These are phyloP conservation scores for Drosophila parthenogenetica DNA, from an alignment of 2,888 invertebrate genomes.

Conservation along the genomic window DNA sequence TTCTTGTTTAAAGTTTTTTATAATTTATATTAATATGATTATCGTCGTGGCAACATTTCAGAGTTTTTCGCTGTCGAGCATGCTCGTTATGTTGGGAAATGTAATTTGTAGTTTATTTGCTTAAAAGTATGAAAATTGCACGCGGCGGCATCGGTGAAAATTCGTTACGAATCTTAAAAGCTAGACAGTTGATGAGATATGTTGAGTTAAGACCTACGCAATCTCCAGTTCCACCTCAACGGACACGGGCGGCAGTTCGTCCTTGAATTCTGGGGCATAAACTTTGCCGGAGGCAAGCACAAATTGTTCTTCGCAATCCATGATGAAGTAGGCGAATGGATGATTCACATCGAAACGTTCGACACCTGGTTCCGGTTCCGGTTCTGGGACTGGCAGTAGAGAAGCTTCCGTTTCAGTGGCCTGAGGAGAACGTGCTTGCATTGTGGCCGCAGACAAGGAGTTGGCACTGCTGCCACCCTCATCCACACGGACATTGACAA, in stretches of 20 bases:
- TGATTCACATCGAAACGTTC: constrained; percentile 86
- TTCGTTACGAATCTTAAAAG: constrained; percentile 70
- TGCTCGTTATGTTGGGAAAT: constrained; percentile 39
- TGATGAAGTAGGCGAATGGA: constrained; percentile 88
- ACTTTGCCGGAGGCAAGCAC: constrained; percentile 88
- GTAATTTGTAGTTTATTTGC: constrained; percentile 63
- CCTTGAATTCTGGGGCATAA: constrained; percentile 85
- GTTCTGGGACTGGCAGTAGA: constrained; percentile 59
- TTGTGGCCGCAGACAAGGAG: constrained; percentile 84
- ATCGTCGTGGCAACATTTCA: background rate
- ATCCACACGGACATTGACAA: constrained; percentile 88
- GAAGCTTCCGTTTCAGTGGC: constrained; percentile 17
- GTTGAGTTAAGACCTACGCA: constrained; percentile 51
- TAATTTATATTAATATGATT: background rate
- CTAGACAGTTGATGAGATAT: constrained; percentile 40
- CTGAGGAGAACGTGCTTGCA: constrained; percentile 62
- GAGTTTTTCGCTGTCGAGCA: background rate
- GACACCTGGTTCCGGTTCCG: constrained; percentile 71
- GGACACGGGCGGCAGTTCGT: constrained; percentile 69
- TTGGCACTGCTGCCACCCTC: constrained; percentile 86
- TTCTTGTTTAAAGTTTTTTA: background rate
- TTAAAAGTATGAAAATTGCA: constrained; percentile 47
- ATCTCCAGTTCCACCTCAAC: constrained; percentile 79
- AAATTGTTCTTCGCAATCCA: constrained; percentile 87
- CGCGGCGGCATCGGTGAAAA: constrained; percentile 66